phyloP scores from a whole-genome alignment of 2,797 vertebrate species.

The Galaxias olidus region DNA sequence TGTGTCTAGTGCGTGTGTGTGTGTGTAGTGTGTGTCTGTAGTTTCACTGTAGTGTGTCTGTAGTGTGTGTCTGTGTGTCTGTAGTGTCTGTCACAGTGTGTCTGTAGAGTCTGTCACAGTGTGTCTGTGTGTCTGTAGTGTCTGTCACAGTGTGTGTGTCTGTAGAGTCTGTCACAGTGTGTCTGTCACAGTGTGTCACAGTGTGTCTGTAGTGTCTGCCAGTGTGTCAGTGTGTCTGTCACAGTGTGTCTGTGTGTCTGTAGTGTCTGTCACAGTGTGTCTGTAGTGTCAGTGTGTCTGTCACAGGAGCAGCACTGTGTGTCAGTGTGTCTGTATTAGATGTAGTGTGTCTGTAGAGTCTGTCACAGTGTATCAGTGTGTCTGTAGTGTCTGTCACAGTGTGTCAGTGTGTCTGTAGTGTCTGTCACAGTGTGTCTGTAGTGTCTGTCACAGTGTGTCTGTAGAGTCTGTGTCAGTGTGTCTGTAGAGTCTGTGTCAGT shows the following conservation, averaged over 20 bases:
- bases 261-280: no score
- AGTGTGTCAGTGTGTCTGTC: not conserved
- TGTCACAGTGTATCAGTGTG: no score
- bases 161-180: no score
- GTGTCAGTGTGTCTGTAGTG: not conserved
- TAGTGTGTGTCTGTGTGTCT: not conserved
- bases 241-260: not conserved
- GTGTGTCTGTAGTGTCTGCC: not conserved
- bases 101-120: not conserved
- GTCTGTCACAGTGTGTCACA: no score
- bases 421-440: not conserved
- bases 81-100: no score
- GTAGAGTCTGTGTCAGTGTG: no score
- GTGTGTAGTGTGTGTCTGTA: constrained; percentile 35
- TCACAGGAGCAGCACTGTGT: no score
- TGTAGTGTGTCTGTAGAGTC: not conserved
- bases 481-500: not conserved
- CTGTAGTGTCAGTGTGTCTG: not conserved
- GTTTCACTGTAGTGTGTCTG: constrained; percentile 41
- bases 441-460: no score
- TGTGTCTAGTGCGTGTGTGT: constrained; percentile 49
- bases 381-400: not conserved
- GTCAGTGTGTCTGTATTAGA: not conserved
- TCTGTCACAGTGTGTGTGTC: not conserved
- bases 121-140: no score